Base-by-base conservation (phyloP, 2,113 vertebrate genomes). In the Condylura cristata region DNA sequence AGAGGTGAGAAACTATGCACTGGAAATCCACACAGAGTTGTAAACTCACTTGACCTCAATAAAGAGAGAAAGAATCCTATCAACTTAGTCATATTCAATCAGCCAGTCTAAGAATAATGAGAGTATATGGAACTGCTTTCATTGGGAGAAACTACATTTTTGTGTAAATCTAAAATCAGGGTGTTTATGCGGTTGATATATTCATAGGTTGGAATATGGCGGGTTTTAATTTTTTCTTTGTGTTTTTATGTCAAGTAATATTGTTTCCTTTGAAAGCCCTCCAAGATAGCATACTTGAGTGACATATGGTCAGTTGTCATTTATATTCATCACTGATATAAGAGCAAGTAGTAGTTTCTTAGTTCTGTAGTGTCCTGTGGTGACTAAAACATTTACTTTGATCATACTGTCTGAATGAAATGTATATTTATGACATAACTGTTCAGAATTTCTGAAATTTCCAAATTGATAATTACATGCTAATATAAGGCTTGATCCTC, bases 381-480 rank as follows among this genome's bases (percentile, higher is more conserved):
- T 84, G 79, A 94, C 94, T 92, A 89, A 96, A 96, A 94, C 28
- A 90, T 91, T 86, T 95, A 58, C 58, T 81, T 92, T 83, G 68
- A 92, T 86, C 63, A 78, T 75, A 72, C 22, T 37, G 16, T 89
- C 61, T 4, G 28, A 93, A 34, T 80, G 79, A 95, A 63, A 66
- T 78, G 70, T 95, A 13, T 93, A 56, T 79, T 71, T 61, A 89
- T n/a, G 71, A 60, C 37, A 53, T 72, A 56, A 80, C 70, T 92
- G 41, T 71, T 89, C 41, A 93, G 41, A 93, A 71, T 44, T 90
- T 91, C 3, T 53, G 65, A 66, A 76, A 79, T 95, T 94, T 95
- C 60, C 39, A 86, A 80, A 92, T n/a, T 74, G 80, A 70, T 86
- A 83, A 82, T 90, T 71, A 78, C 66, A 65, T 93, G 20, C 39